These are phyloP conservation scores for Nymphalis c-album DNA, from an alignment of 2,888 invertebrate genomes.

Conservation along the genomic window DNA sequence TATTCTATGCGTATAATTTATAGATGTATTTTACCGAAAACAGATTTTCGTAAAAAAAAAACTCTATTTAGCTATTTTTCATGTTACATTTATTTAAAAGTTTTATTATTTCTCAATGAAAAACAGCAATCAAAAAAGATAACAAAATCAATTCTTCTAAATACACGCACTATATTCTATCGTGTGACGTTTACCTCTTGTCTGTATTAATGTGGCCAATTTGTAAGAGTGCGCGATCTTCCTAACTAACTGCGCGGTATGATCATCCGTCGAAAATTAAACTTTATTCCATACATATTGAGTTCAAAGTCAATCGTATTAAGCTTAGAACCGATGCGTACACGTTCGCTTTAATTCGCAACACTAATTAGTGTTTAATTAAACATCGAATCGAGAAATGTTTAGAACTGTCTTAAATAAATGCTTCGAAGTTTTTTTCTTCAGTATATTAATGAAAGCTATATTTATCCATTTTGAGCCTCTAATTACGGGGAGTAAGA, in stretches of 20 bases:
- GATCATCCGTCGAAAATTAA: slow-evolving; percentile 26
- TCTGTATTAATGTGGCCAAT: slow-evolving; percentile 77
- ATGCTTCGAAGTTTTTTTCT: slow-evolving; percentile 6
- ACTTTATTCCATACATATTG: slow-evolving; percentile 32
- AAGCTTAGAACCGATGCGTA: slow-evolving; percentile 32
- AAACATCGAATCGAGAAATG: slow-evolving; percentile 45
- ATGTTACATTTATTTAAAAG: background rate
- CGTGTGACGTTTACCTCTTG: slow-evolving; percentile 45
- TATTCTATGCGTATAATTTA: too few species aligned
- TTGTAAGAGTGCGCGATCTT: slow-evolving; percentile 76
- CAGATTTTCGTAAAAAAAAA: too few species aligned
- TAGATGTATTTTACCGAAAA: too few species aligned
- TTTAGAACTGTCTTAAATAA: slow-evolving; percentile 19
- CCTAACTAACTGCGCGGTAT: slow-evolving; percentile 37
- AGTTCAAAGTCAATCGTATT: slow-evolving; percentile 25
- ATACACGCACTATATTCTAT: slow-evolving; percentile 40
- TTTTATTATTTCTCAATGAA: background rate
- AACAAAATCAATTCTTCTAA: background rate
- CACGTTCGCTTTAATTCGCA: slow-evolving; percentile 55
- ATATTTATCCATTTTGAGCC: background rate
- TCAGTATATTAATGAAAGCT: background rate
- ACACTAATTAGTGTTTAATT: slow-evolving; percentile 68
- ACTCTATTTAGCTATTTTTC: background rate
- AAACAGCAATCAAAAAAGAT: too few species aligned
- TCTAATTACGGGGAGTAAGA: too few species aligned